Conservation (phyloP, 2,113 vertebrate species). For the Callocephalon fimbriatum region DNA sequence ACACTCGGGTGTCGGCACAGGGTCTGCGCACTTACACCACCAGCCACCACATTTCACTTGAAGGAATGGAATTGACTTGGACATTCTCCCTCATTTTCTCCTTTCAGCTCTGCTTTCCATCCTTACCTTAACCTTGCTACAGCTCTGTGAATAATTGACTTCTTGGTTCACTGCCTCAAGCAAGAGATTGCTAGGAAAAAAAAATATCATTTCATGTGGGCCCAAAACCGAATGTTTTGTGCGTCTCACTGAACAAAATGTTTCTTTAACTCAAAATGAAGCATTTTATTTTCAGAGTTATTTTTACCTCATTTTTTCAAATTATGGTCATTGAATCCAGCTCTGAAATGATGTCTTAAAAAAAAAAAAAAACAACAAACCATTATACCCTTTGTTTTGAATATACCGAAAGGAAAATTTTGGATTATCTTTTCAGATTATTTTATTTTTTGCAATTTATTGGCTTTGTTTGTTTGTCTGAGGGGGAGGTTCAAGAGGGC, state of each 20-base stretch:
- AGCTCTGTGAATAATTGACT: slow-evolving; percentile 54
- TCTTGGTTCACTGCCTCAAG: slow-evolving; percentile 64
- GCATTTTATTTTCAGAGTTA: slow-evolving; percentile 20
- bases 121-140: slow-evolving; percentile 48
- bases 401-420: not conserved
- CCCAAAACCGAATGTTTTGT: slow-evolving; percentile 29
- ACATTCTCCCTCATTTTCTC: not conserved
- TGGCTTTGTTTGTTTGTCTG: slow-evolving; percentile 58
- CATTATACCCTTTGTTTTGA: slow-evolving; percentile 19
- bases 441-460: slow-evolving; percentile 35
- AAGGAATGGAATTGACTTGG: not conserved
- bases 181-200: slow-evolving; percentile 48
- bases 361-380: not conserved
- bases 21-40: not conserved
- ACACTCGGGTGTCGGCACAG: fast-evolving
- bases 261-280: slow-evolving; percentile 58
- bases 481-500: not conserved
- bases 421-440: slow-evolving; percentile 44
- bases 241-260: not conserved
- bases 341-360: not conserved
- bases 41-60: not conserved
- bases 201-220: slow-evolving; percentile 27
- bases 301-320: slow-evolving; percentile 62
- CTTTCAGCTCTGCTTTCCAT: slow-evolving; percentile 10
- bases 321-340: slow-evolving; percentile 36